Conservation (phyloP, 30 jellyfish, hydroid and myxozoan genomes). For the Aurelia coerulea region DNA sequence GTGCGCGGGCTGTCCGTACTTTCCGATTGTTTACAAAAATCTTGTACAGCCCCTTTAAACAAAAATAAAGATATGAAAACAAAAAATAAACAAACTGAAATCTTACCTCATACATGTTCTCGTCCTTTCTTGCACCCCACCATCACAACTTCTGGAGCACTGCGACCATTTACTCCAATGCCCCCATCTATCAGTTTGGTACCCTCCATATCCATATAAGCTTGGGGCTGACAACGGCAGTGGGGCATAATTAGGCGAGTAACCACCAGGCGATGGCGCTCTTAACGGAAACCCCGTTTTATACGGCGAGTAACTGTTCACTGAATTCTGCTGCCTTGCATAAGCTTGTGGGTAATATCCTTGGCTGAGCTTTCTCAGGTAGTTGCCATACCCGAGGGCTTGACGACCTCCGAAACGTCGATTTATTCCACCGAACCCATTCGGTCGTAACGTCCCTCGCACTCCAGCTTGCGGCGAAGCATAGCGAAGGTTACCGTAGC, state of each 20-base stretch:
- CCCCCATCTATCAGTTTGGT: constrained; percentile 68
- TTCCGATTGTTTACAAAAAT: no score
- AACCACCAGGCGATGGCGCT: constrained; percentile 67
- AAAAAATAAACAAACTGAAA: no score
- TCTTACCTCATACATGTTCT: constrained; percentile 52
- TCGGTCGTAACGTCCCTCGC: background rate
- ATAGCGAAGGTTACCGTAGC: background rate
- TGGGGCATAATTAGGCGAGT: constrained; percentile 55
- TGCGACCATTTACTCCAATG: constrained; percentile 75
- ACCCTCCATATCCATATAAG: constrained; percentile 60
- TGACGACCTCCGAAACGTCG: background rate
- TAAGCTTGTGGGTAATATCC: constrained; percentile 45
- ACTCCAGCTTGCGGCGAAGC: constrained; percentile 3
- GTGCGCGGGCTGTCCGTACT: no score
- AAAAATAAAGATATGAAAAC: no score
- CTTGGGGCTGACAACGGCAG: constrained; percentile 76
- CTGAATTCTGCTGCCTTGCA: constrained; percentile 39
- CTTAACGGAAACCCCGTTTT: constrained; percentile 63
- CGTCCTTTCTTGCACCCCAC: constrained; percentile 78
- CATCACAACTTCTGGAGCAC: constrained; percentile 71
- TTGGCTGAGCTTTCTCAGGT: constrained; percentile 35
- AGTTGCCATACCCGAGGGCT: constrained; percentile 51
- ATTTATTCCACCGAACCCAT: background rate
- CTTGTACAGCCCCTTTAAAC: no score
- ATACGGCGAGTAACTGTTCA: constrained; percentile 31